phyloP scores from a whole-genome alignment of 1,140 invertebrate genomes.

The Lucilia cuprina region DNA sequence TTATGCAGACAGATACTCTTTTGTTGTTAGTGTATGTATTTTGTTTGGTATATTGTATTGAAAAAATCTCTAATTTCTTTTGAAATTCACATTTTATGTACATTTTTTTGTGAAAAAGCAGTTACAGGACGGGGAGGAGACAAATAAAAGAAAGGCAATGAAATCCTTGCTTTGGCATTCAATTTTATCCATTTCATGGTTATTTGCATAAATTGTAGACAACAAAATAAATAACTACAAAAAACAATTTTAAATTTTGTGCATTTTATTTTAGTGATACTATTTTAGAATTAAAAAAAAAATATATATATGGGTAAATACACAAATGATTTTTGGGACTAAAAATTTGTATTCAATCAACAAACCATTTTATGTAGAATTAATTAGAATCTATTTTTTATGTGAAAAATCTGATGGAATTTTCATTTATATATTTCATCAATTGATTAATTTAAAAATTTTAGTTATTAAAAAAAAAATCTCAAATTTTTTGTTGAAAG shows the following conservation, averaged over 20 bases:
- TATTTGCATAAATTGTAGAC: conserved; percentile 22
- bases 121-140: no score
- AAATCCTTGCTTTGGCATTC: neutral
- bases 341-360: no score
- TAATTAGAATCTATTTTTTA: no score
- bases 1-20: neutral
- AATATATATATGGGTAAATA: neutral
- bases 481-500: no score
- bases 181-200: conserved; percentile 10
- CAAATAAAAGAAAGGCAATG: neutral
- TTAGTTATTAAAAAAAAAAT: no score
- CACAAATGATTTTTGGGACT: neutral
- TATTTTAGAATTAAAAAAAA: neutral
- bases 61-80: neutral
- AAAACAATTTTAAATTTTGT: neutral
- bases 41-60: neutral
- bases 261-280: neutral
- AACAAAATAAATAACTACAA: neutral
- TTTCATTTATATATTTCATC: no score
- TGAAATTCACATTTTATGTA: neutral
- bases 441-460: no score
- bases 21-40: no score
- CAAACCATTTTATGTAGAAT: no score
- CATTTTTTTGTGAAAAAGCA: neutral
- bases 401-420: no score